Evolutionary conservation across 1,140 invertebrate genomes (phyloP), one percentile per base, ranked within the genome.

Genomic region (Drosophila athabasca): DNA sequence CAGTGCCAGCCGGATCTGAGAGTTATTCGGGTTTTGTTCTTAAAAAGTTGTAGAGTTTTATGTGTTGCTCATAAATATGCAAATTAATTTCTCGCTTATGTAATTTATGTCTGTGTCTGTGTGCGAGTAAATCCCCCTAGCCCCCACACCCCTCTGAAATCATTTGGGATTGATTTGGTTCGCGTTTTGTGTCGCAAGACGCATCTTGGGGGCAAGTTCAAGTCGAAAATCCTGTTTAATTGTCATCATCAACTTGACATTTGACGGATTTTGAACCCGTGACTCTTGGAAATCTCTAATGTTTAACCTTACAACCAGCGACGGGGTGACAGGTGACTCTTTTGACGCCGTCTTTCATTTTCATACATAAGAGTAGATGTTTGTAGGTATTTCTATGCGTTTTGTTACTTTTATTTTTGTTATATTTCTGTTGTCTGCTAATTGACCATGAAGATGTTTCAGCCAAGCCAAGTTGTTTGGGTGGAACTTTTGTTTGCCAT

Each of bases 31-130:
- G 50, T 60, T 45, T 62, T 60, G 67, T 76, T 81, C 79, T 84
- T 69, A 55, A 66, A 66, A 60, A 66, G 76, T 72, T 85, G 77
- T 69, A 70, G 45, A 69, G 55, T 72, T 76, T 70, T 85, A 76
- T 85, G n/a, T 87, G 82, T 78, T 78, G 83, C 83, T 87, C 79
- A 88, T 88, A 45, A 78, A 87, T 87, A 87, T 87, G 82, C 79
- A 79, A 88, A 88, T 85, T 49, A 49, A 73, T 66, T 46, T 65
- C 52, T 66, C 75, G 74, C 82, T 87, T 87, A 88, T 87, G 78
- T 87, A 87, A 87, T 78, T 77, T 69, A 62, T 73, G 17, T 82
- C 66, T 39, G 58, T 55, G 52, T 39, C 48, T 62, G 45, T 48
- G 55, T 46, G 60, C 39, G 17, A 54, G 35, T 70, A 45, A 68